These are phyloP conservation scores for Elysia chlorotica DNA, from an alignment of 1,140 invertebrate species.

Conservation along the genomic window DNA sequence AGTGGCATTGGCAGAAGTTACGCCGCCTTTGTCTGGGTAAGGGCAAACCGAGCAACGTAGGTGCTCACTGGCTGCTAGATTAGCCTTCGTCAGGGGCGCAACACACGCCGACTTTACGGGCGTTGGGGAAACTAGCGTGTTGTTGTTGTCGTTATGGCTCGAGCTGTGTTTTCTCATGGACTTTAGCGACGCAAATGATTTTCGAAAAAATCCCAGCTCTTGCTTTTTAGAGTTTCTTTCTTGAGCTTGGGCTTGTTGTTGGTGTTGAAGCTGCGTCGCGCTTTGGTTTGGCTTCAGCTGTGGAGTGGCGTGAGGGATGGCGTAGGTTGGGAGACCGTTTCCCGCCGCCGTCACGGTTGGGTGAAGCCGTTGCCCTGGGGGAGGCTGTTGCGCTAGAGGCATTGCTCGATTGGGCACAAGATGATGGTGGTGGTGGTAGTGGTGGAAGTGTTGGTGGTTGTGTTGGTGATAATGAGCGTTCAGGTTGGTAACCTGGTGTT, in stretches of 20 bases:
- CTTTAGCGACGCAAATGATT: slow-evolving; percentile 12
- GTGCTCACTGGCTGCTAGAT: no score
- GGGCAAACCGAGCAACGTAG: slow-evolving; percentile 15
- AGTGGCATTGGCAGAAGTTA: no score
- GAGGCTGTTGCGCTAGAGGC: neutral
- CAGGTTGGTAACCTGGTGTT: no score
- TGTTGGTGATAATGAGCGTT: no score
- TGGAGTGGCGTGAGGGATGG: neutral
- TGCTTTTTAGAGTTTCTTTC: no score
- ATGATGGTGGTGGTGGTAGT: slow-evolving; percentile 16
- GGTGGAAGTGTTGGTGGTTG: slow-evolving; percentile 2
- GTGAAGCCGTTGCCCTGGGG: neutral
- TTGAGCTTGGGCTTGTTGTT: neutral
- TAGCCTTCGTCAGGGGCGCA: no score
- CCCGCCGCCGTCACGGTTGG: neutral
- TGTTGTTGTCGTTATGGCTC: neutral
- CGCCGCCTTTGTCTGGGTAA: neutral
- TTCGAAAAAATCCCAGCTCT: slow-evolving; percentile 7
- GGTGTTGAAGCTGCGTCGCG: neutral
- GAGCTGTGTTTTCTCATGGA: neutral
- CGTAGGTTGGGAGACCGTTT: neutral
- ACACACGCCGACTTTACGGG: no score
- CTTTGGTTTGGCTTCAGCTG: neutral
- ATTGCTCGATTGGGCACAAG: neutral
- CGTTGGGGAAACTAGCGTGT: no score